A percentile compares a stretch with the other conserved stretches of the same genome.
phyloP scores from a whole-genome alignment of 2,888 invertebrate genomes.

The Acanthoscelides obtectus region DNA sequence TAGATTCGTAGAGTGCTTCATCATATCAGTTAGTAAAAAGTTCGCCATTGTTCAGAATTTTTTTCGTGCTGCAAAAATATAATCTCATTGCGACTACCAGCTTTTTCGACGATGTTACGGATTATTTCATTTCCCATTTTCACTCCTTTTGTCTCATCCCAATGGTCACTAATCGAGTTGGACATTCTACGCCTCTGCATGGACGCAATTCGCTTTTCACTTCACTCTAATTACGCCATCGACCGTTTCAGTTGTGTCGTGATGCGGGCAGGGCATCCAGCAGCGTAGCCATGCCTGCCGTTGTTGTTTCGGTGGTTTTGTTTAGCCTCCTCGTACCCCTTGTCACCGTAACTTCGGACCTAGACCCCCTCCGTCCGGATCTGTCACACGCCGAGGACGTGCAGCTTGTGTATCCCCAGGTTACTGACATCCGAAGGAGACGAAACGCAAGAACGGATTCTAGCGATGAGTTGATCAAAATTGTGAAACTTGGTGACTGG shows the following conservation, averaged over 20 bases:
- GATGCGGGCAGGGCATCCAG: neutral
- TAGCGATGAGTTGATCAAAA: conserved; percentile 18
- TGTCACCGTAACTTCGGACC: neutral
- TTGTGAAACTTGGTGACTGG: conserved; percentile 36
- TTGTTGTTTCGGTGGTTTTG: neutral
- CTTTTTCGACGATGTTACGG: no score
- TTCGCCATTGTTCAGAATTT: no score
- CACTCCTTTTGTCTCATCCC: no score
- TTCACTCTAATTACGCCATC: neutral
- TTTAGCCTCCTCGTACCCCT: neutral
- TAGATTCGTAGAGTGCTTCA: no score
- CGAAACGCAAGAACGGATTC: neutral
- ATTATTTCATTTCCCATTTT: no score
- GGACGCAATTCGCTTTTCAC: neutral
- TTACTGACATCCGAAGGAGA: neutral
- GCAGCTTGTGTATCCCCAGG: conserved; percentile 27
- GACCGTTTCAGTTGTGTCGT: neutral
- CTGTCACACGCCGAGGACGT: conserved; percentile 19
- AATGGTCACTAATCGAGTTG: no score
- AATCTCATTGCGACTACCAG: no score
- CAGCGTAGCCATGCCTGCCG: neutral
- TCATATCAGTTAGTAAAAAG: no score
- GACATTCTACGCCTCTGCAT: neutral
- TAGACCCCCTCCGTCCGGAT: conserved; percentile 12
- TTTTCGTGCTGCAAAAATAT: no score